Evolutionary conservation across 2,888 invertebrate species (phyloP).

Genomic region (Lomographa bimaculata): DNA sequence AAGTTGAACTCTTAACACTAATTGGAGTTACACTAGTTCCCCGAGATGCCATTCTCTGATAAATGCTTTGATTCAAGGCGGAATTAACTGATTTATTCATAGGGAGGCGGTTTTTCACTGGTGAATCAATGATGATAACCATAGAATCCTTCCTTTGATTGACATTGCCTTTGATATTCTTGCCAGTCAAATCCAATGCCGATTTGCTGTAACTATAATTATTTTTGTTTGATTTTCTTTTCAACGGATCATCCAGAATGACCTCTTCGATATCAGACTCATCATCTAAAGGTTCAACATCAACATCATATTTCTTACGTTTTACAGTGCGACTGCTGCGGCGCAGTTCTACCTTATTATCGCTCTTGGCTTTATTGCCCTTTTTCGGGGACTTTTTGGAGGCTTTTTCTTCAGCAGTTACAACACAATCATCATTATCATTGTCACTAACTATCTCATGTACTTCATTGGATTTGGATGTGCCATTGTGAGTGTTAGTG

Average conservation of each 20-base stretch:
- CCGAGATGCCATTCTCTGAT: constrained; percentile 75
- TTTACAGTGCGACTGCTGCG: constrained; percentile 70
- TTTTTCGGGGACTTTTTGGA: constrained; percentile 17
- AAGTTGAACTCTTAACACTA: constrained; percentile 46
- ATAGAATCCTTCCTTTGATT: constrained; percentile 86
- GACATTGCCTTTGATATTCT: constrained; percentile 55
- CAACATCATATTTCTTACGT: constrained; percentile 82
- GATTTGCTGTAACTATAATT: constrained; percentile 89
- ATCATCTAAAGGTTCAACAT: constrained; percentile 78
- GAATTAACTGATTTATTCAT: constrained; percentile 60
- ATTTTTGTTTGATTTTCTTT: constrained; percentile 66
- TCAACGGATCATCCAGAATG: constrained; percentile 81
- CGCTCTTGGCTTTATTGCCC: constrained; percentile 19
- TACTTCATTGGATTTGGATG: constrained; percentile 56
- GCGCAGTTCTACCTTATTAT: constrained; percentile 48
- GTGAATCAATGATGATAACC: constrained; percentile 91
- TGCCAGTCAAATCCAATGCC: constrained; percentile 87
- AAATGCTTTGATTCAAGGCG: constrained; percentile 74
- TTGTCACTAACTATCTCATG: constrained; percentile 73
- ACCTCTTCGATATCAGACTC: constrained; percentile 87
- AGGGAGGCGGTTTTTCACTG: constrained; percentile 82
- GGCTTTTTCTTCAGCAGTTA: constrained; percentile 48
- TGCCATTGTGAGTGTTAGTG: constrained; percentile 50
- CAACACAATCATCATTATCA: constrained; percentile 44
- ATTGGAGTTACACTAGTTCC: constrained; percentile 71